Evolutionary conservation across 2,113 vertebrate species (phyloP).

Genomic region (Cephalopholis sonnerati): DNA sequence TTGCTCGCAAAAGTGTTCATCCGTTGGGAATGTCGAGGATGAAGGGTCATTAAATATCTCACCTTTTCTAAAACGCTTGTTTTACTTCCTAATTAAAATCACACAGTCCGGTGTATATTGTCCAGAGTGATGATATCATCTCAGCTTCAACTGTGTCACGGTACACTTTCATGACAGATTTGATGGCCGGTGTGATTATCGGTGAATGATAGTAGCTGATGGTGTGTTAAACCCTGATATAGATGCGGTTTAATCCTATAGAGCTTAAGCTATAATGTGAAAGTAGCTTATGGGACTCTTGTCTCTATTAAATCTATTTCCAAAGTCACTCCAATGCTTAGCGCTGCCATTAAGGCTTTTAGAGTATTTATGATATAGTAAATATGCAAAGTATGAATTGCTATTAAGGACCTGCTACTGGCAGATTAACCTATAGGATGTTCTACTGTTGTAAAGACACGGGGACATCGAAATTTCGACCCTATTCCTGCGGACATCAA

Average conservation of each 20-base stretch:
- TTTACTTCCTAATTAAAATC: conserved; percentile 16
- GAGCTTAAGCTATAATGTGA: conserved; percentile 45
- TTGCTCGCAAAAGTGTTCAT: background rate
- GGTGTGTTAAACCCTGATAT: conserved; percentile 50
- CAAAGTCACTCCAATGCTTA: conserved; percentile 26
- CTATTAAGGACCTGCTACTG: conserved; percentile 22
- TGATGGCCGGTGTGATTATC: conserved; percentile 23
- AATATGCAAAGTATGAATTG: conserved; percentile 26
- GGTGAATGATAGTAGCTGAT: conserved; percentile 32
- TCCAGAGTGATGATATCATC: background rate
- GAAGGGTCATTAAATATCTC: conserved; percentile 10
- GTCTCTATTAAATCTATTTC: conserved; percentile 43
- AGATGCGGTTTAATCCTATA: conserved; percentile 42
- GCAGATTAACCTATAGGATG: background rate
- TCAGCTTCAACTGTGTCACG: background rate
- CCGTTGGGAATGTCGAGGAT: background rate
- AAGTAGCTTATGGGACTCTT: conserved; percentile 48
- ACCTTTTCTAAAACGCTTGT: background rate
- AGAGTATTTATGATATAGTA: conserved; percentile 35
- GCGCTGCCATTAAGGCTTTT: conserved; percentile 22
- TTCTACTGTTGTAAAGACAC: background rate
- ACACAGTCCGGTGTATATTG: background rate
- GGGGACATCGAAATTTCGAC: too few species aligned
- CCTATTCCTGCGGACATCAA: too few species aligned
- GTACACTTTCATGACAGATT: conserved; percentile 2